Evolutionary conservation across 35 echinoderm and acorn worm genomes (phyloP), one percentile per base, ranked within the genome.

Genomic region (Ptychodera flava): DNA sequence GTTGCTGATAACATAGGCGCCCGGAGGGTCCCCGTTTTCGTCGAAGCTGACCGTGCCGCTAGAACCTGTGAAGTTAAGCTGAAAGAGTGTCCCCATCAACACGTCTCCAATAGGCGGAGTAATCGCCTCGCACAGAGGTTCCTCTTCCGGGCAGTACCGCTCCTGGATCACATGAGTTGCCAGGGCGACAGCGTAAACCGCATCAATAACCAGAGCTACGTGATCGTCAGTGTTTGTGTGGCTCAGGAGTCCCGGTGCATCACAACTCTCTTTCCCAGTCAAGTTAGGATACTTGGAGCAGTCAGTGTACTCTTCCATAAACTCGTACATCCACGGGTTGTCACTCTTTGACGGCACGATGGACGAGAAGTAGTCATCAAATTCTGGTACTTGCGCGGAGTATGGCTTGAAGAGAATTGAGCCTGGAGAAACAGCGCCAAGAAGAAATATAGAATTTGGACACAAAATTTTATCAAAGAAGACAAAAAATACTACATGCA

Each of bases 271-370:
- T 22, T 78, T 32, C 0, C 27, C 85, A 6, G 35, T 52, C 6
- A 30, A 85, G 36, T 78, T 89, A 80, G 16, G 16, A 36, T 64
- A 29, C 12, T 16, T 10, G 2, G 79, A 90, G 28, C 92, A 94
- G 31, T 52, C 33, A 6, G 90, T 88, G 77, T 99, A 94, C 29
- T 34, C 83, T 29, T 90, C 78, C 15, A 90, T 82, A 53, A 94
- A 99, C 16, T 92, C 90, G 29, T 78, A 37, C 10, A 94, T 36
- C 96, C 96, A 99, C 0, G 96, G 96, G 76, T 94, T 99, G 0
- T 83, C 38, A 27, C 81, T 90, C 22, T 78, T 81, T 1, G 79
- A 35, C 33, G 78, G 36, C 15, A 75, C 87, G 1, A 99, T 36
- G 15, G 81, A 88, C 1, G 80, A 77, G 35, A 94, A 92, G 34